Base-by-base conservation (phyloP, 2,888 invertebrate species). In the Trachelus iudaicus region DNA sequence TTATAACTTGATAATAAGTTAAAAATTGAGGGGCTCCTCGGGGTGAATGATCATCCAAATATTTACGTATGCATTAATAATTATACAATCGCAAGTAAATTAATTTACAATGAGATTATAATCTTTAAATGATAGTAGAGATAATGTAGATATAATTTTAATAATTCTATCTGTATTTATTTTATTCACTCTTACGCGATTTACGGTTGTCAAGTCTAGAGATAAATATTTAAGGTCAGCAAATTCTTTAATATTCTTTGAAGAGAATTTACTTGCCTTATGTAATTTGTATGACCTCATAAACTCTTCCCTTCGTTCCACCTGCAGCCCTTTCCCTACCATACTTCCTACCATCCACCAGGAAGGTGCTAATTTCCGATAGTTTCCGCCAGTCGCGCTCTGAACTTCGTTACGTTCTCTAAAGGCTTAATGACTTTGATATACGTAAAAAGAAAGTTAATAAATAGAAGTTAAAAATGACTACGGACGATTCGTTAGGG, bases 401-500 rank as follows among this genome's bases (percentile, higher is more conserved):
- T 23, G 23, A 56, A 56, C 56, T 23, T 56, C 23, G 23, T 56
- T 56, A 56, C 56, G 56, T 56, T 56, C 56, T 56, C 23, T 56
- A 15, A 23, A 23, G 23, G 6, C 56, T 6, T 6, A 23, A 83
- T 83, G 3, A 78, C 77, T 33, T 81, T 82, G 56, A 81, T 83
- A 33, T 85, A 86, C 74, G 82, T 84, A 11, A 86, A 86, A 33
- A 33, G 79, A 80, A 71, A 80, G 82, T 73, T 84, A 81, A 87
- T 86, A 79, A 83, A 80, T 75, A 73, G 23, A n/a, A 74, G 12
- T 74, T 1, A 74, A 34, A 74, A 74, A 81, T 80, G 34, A 86
- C 86, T 81, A 83, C 83, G 23, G 81, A 83, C 68, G 86, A 87
- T 81, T 82, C 82, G 30, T 76, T 88, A 30, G 85, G 83, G 40